Evolutionary conservation across 2,113 vertebrate species (phyloP), one percentile per base, ranked within the genome.

Genomic region (Osmerus mordax): DNA sequence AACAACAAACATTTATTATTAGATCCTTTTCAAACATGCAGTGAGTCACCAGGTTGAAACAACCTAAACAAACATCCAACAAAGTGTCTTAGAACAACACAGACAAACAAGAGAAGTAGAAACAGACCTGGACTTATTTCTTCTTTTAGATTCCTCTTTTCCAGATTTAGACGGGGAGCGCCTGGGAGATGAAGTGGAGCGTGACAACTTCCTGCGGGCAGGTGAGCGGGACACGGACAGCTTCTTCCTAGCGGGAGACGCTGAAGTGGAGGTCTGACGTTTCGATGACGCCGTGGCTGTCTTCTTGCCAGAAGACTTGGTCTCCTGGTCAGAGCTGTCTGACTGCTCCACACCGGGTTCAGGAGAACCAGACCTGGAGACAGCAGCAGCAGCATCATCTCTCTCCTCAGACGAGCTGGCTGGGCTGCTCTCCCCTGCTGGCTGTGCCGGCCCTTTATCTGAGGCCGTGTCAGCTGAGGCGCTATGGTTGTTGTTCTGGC

Each of bases 181-280:
- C 12, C 84, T 80, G 41, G 89, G 82, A 3, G 88, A 85, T 28
- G 90, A 89, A 65, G 69, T 69, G 63, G 91, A 91, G 56, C 83
- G 87, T 29, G 90, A 91, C 13, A 64, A 87, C 67, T 92, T 92
- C 47, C 72, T 78, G 3, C 9, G 61, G 0, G 77, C 2, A 15
- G 90, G 91, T 7, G 91, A 92, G 54, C 5, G 74, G 1, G 88
- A 90, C 75, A 77, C 79, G 36, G 89, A 90, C 18, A 64, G 73
- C 68, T 88, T 83, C 67, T 87, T 67, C 16, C 67, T 78, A 62
- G 29, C 64, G 1, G 89, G 87, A 67, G 88, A 86, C 29, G 62
- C 19, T 29, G 89, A 90, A 53, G 61, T 29, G 9, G 88, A 86
- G 67, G 84, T 75, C 72, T 29, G 63, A 14, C 65, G 47, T 9